These are phyloP conservation scores for Sarcophaga carnaria DNA, from an alignment of 2,888 invertebrate species.

Conservation along the genomic window DNA sequence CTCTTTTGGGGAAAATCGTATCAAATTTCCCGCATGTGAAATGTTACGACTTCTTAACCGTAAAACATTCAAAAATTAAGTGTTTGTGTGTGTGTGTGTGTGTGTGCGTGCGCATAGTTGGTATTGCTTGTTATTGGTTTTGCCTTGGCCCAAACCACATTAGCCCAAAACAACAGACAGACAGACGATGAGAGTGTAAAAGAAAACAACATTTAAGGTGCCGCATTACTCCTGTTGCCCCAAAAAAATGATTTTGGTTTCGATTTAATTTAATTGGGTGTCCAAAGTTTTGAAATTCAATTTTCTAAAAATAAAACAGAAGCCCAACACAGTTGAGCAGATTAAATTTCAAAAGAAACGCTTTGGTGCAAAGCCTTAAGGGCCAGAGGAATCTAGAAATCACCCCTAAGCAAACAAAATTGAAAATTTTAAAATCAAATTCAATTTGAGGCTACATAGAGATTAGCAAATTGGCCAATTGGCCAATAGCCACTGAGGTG, in stretches of 20 bases:
- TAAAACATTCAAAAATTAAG: background rate
- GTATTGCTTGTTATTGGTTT: background rate
- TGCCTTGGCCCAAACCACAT: slow-evolving; percentile 9
- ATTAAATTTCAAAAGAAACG: slow-evolving; percentile 3
- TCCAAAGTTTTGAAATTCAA: background rate
- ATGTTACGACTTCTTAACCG: background rate
- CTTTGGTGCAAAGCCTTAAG: background rate
- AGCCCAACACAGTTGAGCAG: background rate
- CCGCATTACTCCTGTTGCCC: background rate
- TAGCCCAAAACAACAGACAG: slow-evolving; percentile 34
- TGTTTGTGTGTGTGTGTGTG: background rate
- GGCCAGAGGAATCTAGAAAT: background rate
- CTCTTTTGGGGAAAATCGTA: slow-evolving; percentile 35
- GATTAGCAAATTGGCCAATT: no score
- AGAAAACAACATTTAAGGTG: background rate
- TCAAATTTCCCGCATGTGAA: slow-evolving; percentile 41
- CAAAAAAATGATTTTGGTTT: background rate
- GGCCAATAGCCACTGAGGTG: no score
- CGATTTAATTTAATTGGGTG: background rate
- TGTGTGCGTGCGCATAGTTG: background rate
- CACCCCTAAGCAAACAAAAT: background rate
- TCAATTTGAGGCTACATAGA: background rate
- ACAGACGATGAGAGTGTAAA: background rate
- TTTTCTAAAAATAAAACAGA: background rate
- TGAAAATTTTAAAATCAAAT: background rate